Conservation (phyloP, 35 echinoderm and acorn worm genomes). For the Acanthaster planci region DNA sequence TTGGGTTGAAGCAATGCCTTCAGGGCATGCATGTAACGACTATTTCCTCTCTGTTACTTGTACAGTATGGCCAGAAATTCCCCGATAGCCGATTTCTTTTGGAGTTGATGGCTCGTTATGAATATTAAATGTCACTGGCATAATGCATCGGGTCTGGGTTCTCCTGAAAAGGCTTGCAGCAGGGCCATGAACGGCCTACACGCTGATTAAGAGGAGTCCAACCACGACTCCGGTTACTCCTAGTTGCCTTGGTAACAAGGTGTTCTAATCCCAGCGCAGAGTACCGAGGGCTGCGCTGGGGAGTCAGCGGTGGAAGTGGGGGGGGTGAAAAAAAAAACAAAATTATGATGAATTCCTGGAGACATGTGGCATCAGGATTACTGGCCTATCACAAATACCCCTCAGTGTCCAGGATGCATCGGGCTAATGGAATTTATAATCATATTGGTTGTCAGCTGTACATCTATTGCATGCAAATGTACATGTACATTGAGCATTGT, state of each 20-base stretch:
- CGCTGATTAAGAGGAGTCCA: slow-evolving; percentile 15
- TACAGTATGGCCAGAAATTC: slow-evolving; percentile 15
- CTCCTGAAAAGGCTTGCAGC: background rate
- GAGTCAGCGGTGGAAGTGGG: background rate
- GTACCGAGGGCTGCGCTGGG: background rate
- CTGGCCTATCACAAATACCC: slow-evolving; percentile 2
- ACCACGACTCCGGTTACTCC: background rate
- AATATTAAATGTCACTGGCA: slow-evolving; percentile 1
- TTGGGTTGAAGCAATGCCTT: background rate
- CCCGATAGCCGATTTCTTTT: background rate
- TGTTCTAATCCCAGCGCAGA: slow-evolving; percentile 16
- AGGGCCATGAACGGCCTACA: background rate
- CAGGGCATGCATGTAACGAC: slow-evolving; percentile 15
- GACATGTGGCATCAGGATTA: too few relatives aligned
- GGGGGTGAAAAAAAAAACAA: background rate
- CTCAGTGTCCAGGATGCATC: background rate
- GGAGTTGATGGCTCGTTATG: background rate
- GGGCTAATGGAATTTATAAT: slow-evolving; percentile 1
- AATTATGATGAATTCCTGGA: too few relatives aligned
- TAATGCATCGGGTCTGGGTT: background rate
- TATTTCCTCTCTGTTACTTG: background rate
- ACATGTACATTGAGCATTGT: too few relatives aligned
- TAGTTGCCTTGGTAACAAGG: background rate
- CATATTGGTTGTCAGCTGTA: background rate
- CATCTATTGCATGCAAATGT: too few relatives aligned